Percentiles rank a stretch among this genome's conserved stretches.
Evolutionary conservation across 1,140 invertebrate species (phyloP).

Genomic region (Megathymus violae): DNA sequence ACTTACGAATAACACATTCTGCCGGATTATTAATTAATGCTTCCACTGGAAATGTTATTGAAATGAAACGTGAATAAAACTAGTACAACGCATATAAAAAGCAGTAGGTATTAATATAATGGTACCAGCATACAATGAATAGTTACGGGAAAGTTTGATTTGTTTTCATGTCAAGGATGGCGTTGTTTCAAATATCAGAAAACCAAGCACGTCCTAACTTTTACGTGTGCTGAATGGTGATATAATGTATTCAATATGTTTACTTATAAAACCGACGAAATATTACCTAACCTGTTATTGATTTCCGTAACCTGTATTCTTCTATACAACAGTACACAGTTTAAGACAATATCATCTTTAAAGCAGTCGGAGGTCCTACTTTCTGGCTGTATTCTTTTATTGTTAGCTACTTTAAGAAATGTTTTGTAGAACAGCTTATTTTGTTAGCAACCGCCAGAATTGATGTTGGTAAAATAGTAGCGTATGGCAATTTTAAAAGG

Average conservation of each 20-base stretch:
- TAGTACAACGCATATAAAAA: conserved; percentile 27
- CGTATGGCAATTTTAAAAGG: no score
- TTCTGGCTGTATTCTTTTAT: no score
- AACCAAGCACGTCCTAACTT: conserved; percentile 61
- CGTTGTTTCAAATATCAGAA: conserved; percentile 71
- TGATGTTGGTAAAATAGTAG: no score
- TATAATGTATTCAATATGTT: conserved; percentile 68
- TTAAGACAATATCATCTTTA: no score
- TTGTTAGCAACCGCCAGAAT: no score
- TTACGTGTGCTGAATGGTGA: conserved; percentile 65
- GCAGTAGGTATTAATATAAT: conserved; percentile 40
- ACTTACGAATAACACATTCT: no score
- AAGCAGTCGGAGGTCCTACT: no score
- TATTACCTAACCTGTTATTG: conserved; percentile 50
- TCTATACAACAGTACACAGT: neutral
- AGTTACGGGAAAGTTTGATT: conserved; percentile 58
- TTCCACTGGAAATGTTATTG: neutral
- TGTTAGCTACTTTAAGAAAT: neutral
- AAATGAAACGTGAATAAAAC: neutral
- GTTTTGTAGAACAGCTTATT: neutral
- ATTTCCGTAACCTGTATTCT: conserved; percentile 37
- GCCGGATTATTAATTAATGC: no score
- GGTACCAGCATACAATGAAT: conserved; percentile 36
- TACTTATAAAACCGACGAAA: conserved; percentile 61
- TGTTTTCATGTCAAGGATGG: conserved; percentile 64